Evolutionary conservation across 2,888 invertebrate species (phyloP).

Genomic region (Biston stratarius): DNA sequence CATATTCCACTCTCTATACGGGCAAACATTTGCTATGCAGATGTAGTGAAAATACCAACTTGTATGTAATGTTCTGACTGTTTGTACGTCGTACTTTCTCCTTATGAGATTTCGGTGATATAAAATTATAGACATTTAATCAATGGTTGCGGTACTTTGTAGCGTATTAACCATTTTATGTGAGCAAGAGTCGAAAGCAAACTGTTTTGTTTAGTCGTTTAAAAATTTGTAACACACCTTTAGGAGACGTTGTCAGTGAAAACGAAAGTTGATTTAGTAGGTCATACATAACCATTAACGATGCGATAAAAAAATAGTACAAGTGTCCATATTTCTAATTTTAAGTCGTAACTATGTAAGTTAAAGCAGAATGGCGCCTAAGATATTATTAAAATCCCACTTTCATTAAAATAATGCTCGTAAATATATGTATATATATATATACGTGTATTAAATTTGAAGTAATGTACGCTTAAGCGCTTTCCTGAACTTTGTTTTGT

Average conservation of each 20-base stretch:
- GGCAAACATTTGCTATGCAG: conserved; percentile 53
- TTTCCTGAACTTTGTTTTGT: no score
- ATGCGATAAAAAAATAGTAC: background rate
- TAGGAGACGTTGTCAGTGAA: conserved; percentile 5
- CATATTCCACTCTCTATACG: conserved; percentile 56
- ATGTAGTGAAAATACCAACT: conserved; percentile 55
- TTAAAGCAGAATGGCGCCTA: background rate
- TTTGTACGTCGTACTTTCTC: conserved; percentile 55
- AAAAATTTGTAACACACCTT: conserved; percentile 22
- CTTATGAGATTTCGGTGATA: conserved; percentile 48
- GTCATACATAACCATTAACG: background rate
- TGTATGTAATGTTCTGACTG: conserved; percentile 44
- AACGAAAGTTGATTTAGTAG: conserved; percentile 20
- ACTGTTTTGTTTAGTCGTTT: conserved; percentile 15
- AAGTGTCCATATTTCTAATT: background rate
- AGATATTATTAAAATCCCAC: no score
- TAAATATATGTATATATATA: no score
- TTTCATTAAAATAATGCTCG: no score
- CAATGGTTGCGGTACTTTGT: conserved; percentile 49
- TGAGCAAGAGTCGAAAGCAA: conserved; percentile 9
- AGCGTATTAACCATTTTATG: conserved; percentile 17
- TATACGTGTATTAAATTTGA: no score
- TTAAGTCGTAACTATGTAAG: background rate
- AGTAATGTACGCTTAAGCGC: no score
- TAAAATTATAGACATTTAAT: conserved; percentile 54